Percentiles rank a stretch among this genome's conserved stretches.
phyloP scores from a whole-genome alignment of 2,888 invertebrate species.

The Mamestra brassicae region DNA sequence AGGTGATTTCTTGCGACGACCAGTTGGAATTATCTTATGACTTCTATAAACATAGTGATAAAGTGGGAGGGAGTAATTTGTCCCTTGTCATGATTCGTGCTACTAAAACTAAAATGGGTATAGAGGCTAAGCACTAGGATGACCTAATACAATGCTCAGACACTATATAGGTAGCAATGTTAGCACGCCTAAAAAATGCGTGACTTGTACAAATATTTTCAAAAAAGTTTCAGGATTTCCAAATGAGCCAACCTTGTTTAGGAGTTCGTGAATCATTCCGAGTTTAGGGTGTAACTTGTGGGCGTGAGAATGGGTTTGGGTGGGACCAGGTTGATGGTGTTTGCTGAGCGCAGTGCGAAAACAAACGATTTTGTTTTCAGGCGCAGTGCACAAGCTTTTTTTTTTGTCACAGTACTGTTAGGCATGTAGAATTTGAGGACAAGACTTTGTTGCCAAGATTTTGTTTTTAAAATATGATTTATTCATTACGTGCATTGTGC shows the following conservation, averaged over 20 bases:
- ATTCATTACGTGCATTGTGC: too few species aligned
- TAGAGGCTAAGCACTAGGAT: neutral
- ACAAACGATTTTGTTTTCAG: too few species aligned
- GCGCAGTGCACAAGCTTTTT: too few species aligned
- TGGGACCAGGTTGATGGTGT: constrained; percentile 4
- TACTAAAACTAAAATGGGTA: neutral
- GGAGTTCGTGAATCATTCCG: neutral
- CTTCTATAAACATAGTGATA: too few species aligned
- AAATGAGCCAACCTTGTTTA: neutral
- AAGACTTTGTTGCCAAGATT: too few species aligned
- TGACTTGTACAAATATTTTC: neutral
- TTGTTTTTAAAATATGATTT: too few species aligned
- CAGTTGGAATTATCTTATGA: too few species aligned
- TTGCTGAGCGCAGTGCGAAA: constrained; percentile 27
- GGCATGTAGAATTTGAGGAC: too few species aligned
- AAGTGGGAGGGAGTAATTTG: too few species aligned
- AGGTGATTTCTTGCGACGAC: too few species aligned
- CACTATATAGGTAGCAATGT: neutral
- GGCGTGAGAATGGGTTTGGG: constrained; percentile 17
- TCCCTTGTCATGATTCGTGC: neutral
- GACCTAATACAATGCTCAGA: neutral
- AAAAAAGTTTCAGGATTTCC: too few species aligned
- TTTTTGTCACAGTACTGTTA: too few species aligned
- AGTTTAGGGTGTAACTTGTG: constrained; percentile 6
- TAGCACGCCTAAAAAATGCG: constrained; percentile 1